Conservation (phyloP, 2,888 invertebrate genomes). For the Rhagophthalmus giganteus region DNA sequence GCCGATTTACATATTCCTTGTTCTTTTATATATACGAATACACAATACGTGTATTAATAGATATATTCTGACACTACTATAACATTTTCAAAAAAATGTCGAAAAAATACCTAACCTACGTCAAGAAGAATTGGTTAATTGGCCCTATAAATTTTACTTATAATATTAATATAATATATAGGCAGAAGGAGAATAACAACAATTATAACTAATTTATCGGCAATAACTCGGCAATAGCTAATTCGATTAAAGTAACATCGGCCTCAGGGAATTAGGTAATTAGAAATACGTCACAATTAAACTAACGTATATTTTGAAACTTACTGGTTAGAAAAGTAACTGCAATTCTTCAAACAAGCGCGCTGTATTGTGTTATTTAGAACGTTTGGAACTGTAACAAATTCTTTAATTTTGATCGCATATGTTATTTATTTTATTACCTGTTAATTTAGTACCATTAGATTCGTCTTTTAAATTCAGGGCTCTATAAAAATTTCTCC, state of each 20-base stretch:
- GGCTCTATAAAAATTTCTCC: constrained; percentile 7
- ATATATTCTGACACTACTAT: no score
- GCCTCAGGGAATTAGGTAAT: neutral
- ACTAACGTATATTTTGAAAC: no score
- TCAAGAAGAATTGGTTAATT: no score
- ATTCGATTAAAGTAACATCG: neutral
- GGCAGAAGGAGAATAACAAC: no score
- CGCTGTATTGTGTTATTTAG: constrained; percentile 16
- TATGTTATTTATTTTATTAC: neutral
- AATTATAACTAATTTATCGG: neutral
- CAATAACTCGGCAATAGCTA: neutral
- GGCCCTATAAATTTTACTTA: no score
- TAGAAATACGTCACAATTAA: no score
- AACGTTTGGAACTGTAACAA: constrained; percentile 12
- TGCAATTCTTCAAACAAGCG: constrained; percentile 21
- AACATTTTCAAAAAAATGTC: no score
- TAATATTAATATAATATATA: no score
- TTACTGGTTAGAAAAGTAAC: constrained; percentile 18
- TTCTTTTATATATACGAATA: no score
- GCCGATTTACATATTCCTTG: no score
- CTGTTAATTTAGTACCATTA: constrained; percentile 4
- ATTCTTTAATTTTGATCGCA: neutral
- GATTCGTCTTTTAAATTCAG: neutral
- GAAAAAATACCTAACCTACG: no score
- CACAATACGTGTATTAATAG: no score